phyloP scores from a whole-genome alignment of 1,140 invertebrate species.

The Caenorhabditis inopinata region DNA sequence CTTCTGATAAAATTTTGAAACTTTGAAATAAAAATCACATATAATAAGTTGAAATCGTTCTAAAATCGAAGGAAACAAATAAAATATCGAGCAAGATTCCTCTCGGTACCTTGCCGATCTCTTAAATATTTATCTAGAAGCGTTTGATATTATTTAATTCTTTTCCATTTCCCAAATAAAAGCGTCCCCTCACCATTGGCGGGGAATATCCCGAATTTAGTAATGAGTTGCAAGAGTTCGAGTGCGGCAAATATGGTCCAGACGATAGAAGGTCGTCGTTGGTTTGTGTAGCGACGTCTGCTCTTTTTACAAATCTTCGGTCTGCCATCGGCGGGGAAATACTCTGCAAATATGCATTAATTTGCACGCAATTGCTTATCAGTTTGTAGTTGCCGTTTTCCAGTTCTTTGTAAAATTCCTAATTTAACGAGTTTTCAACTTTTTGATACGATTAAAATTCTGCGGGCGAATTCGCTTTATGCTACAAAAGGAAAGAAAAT shows the following conservation, averaged over 20 bases:
- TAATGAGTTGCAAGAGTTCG: slow-evolving; percentile 22
- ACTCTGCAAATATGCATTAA: neutral
- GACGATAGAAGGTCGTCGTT: slow-evolving; percentile 2
- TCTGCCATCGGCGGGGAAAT: slow-evolving; percentile 15
- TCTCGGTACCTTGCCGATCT: too few relatives aligned
- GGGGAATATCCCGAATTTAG: slow-evolving; percentile 27
- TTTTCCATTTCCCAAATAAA: too few relatives aligned
- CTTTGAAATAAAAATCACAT: too few relatives aligned
- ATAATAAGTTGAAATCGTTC: too few relatives aligned
- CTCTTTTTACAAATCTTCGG: neutral
- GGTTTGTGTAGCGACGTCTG: neutral
- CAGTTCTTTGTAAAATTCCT: neutral
- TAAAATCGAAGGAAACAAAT: too few relatives aligned
- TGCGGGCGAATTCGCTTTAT: too few relatives aligned
- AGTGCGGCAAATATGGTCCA: slow-evolving; percentile 21
- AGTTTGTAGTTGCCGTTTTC: neutral
- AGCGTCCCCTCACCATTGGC: slow-evolving; percentile 9
- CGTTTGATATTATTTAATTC: too few relatives aligned
- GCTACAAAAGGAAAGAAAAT: too few relatives aligned
- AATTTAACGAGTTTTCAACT: slow-evolving; percentile 16
- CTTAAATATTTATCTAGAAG: too few relatives aligned
- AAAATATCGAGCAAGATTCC: too few relatives aligned
- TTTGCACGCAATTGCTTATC: slow-evolving; percentile 24
- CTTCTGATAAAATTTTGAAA: too few relatives aligned
- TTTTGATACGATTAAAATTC: neutral